A percentile compares a stretch with the other conserved stretches of the same genome.
These are phyloP conservation scores for Trichogramma dendrolimi DNA, from an alignment of 2,888 invertebrate species.

Conservation along the genomic window DNA sequence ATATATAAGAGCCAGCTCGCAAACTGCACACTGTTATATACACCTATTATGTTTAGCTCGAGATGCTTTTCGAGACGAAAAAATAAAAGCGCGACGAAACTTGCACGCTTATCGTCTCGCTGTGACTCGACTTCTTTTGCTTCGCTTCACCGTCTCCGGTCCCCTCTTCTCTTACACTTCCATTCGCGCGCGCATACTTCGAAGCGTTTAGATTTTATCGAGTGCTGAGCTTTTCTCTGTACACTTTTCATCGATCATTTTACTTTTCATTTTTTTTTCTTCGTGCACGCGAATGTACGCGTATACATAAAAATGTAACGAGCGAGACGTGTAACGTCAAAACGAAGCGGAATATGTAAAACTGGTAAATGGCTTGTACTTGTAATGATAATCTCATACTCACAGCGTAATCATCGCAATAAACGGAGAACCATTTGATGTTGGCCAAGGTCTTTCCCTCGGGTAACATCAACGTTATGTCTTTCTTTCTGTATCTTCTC, in stretches of 20 bases:
- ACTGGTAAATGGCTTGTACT: slow-evolving; percentile 1
- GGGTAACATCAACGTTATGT: slow-evolving; percentile 79
- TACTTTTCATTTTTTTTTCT: neutral
- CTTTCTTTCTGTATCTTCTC: slow-evolving; percentile 74
- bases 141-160: too few relatives aligned
- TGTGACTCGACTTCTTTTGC: too few relatives aligned
- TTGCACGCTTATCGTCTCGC: neutral
- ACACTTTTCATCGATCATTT: neutral
- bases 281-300: neutral
- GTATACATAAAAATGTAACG: neutral
- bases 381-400: slow-evolving; percentile 47
- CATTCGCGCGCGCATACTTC: too few relatives aligned
- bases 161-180: too few relatives aligned
- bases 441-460: slow-evolving; percentile 80
- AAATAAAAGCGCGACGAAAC: neutral
- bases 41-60: slow-evolving; percentile 4
- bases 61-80: neutral
- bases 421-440: slow-evolving; percentile 84
- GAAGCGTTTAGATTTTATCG: neutral
- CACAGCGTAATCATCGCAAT: slow-evolving; percentile 87
- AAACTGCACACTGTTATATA: neutral
- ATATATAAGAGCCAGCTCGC: neutral
- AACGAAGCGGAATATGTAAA: slow-evolving; percentile 5
- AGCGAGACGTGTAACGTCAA: too few relatives aligned
- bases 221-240: neutral